Evolutionary conservation across 2,888 invertebrate species (phyloP).

Genomic region (Calephelis perditalis): DNA sequence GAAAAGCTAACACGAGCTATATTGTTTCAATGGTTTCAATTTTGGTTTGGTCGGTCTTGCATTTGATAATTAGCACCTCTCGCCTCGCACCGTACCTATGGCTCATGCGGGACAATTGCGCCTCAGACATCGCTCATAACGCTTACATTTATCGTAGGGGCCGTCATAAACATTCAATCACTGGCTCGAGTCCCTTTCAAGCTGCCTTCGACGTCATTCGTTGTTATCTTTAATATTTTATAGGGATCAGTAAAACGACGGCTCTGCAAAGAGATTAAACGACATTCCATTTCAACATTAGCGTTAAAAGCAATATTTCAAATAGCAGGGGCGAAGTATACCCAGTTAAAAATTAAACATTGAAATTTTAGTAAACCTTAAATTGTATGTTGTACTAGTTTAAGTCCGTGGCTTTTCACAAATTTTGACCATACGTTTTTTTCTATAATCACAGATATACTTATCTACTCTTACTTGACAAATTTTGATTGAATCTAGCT

Average conservation of each 20-base stretch:
- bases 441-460: too few relatives aligned
- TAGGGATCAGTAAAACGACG: constrained; percentile 75
- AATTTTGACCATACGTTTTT: too few relatives aligned
- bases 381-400: too few relatives aligned
- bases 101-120: constrained; percentile 35
- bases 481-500: too few relatives aligned
- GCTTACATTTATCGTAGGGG: constrained; percentile 63
- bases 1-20: constrained; percentile 69
- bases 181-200: constrained; percentile 51
- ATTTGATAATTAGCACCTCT: constrained; percentile 76
- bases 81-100: constrained; percentile 40
- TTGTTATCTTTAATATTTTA: constrained; percentile 77
- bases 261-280: constrained; percentile 67
- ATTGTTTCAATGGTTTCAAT: constrained; percentile 77
- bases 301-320: constrained; percentile 39
- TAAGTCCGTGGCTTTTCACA: too few relatives aligned
- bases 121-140: constrained; percentile 47
- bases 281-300: constrained; percentile 56
- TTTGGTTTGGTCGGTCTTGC: constrained; percentile 69
- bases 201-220: constrained; percentile 59
- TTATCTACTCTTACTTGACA: too few relatives aligned
- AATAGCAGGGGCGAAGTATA: not conserved
- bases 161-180: constrained; percentile 72
- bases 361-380: too few relatives aligned
- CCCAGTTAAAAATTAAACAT: not conserved